Conservation (phyloP, 2,797 vertebrate genomes). For the Myiotriccus ornatus region DNA sequence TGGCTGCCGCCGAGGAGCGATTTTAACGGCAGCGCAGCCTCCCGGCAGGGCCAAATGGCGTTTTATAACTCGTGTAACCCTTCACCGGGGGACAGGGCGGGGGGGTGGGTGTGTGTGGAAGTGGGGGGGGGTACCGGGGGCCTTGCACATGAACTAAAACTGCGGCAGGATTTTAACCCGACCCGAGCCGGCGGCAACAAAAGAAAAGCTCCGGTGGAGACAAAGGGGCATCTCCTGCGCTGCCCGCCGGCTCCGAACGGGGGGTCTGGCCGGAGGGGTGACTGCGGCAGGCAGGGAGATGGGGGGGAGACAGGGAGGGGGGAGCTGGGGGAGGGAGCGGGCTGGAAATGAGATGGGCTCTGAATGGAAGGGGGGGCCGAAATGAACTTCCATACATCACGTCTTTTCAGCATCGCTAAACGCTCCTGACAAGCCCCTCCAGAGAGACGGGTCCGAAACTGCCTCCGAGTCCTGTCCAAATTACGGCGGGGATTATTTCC, state of each 20-base stretch:
- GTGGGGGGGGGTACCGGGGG: not conserved
- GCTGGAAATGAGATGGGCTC: constrained; percentile 46
- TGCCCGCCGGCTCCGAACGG: not conserved
- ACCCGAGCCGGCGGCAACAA: not conserved
- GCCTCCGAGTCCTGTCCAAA: not conserved
- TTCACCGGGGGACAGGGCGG: not conserved
- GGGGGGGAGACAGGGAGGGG: not conserved
- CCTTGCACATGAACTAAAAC: constrained; percentile 57
- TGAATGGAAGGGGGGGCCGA: constrained; percentile 35
- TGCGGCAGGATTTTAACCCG: constrained; percentile 35
- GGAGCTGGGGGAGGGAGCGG: not conserved
- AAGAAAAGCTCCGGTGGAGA: constrained; percentile 13
- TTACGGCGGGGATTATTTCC: not conserved
- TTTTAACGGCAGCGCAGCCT: not conserved
- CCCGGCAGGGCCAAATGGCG: constrained; percentile 37
- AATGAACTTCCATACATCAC: constrained; percentile 32
- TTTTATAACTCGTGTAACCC: constrained; percentile 39
- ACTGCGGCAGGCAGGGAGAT: not conserved
- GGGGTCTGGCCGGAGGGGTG: not conserved
- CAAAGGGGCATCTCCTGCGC: constrained; percentile 32
- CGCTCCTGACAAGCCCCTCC: not conserved
- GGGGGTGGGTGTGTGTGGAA: too few relatives aligned
- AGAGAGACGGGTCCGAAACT: not conserved
- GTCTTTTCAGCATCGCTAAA: constrained; percentile 17
- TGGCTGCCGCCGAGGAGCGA: not conserved